A percentile compares a stretch with the other conserved stretches of the same genome.
Evolutionary conservation across 2,113 vertebrate species (phyloP).

Genomic region (Cavia aperea): DNA sequence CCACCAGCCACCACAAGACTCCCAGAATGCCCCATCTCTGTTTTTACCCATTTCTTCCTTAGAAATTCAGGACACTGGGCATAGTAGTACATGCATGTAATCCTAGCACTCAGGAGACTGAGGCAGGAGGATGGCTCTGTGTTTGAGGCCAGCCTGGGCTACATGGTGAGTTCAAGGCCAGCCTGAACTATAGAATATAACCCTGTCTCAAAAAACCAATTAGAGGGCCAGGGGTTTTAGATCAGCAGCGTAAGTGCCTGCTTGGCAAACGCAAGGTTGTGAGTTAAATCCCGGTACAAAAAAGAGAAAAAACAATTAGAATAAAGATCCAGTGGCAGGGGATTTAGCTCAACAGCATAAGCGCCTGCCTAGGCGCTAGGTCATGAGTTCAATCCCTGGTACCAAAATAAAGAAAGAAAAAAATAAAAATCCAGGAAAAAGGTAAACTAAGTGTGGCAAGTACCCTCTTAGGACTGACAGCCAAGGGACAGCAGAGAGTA

Average conservation of each 20-base stretch:
- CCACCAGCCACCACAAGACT: background rate
- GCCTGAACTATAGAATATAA: background rate
- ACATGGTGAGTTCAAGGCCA: background rate
- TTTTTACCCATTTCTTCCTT: slow-evolving; percentile 17
- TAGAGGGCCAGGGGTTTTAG: background rate
- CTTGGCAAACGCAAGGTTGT: too few relatives aligned
- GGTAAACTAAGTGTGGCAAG: background rate
- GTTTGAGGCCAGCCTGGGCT: background rate
- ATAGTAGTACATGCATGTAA: background rate
- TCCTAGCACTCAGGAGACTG: background rate
- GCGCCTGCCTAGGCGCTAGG: too few relatives aligned
- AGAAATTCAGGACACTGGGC: background rate
- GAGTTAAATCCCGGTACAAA: too few relatives aligned
- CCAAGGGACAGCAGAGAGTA: background rate
- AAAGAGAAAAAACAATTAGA: too few relatives aligned
- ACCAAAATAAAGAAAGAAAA: too few relatives aligned
- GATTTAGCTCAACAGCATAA: too few relatives aligned
- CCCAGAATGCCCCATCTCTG: background rate
- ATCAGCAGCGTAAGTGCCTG: too few relatives aligned
- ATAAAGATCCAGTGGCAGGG: too few relatives aligned
- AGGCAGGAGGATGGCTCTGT: background rate
- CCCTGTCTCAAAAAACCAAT: background rate
- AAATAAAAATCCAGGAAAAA: background rate
- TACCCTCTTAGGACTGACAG: background rate
- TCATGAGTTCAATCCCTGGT: too few relatives aligned